These are phyloP conservation scores for Drosophila grimshawi DNA, from an alignment of 1,140 invertebrate species.

Conservation along the genomic window DNA sequence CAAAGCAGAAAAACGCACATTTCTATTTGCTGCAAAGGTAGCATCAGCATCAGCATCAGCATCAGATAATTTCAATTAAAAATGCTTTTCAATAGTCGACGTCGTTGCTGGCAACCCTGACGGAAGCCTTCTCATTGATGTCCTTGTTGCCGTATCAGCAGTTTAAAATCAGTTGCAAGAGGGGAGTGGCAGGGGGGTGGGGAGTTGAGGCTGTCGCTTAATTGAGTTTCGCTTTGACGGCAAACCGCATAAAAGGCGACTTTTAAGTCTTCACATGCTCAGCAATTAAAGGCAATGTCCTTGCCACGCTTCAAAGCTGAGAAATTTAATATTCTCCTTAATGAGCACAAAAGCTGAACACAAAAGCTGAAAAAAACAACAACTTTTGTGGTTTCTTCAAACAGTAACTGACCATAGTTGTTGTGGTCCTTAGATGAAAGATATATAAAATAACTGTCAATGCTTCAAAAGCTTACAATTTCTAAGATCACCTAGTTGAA, in stretches of 20 bases:
- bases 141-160: constrained; percentile 80
- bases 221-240: constrained; percentile 82
- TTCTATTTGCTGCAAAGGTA: constrained; percentile 57
- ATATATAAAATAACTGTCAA: neutral
- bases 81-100: constrained; percentile 68
- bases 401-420: constrained; percentile 45
- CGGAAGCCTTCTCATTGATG: constrained; percentile 72
- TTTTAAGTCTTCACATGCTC: constrained; percentile 79
- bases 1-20: constrained; percentile 72
- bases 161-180: constrained; percentile 62
- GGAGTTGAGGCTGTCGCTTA: constrained; percentile 58
- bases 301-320: constrained; percentile 13
- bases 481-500: too few species aligned
- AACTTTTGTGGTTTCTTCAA: constrained; percentile 60
- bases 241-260: constrained; percentile 80
- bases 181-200: neutral
- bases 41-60: constrained; percentile 12
- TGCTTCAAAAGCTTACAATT: constrained; percentile 1
- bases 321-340: constrained; percentile 78
- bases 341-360: constrained; percentile 54
- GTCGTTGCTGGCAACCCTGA: constrained; percentile 63
- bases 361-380: constrained; percentile 21
- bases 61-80: constrained; percentile 81
- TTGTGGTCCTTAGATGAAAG: neutral
- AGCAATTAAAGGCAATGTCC: constrained; percentile 68